Evolutionary conservation across 2,888 invertebrate species (phyloP).

Genomic region (Tanytarsus gracilentus): DNA sequence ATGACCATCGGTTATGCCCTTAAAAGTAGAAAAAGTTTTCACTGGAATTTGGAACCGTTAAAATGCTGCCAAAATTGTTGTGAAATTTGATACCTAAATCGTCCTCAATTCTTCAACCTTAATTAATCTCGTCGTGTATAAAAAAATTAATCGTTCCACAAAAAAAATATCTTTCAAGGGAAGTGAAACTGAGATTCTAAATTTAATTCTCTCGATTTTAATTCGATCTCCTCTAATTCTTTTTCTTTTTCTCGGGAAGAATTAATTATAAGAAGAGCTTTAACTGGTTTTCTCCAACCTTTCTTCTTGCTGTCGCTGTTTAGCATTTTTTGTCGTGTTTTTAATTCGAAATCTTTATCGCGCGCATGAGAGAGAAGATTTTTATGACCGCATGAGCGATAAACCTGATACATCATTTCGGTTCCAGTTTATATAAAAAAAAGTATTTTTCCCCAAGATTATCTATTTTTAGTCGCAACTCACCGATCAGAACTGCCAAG

Average conservation of each 20-base stretch:
- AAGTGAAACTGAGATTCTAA: too few species aligned
- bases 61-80: too few species aligned
- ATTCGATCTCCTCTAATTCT: background rate
- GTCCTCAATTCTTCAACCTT: too few species aligned
- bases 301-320: slow-evolving; percentile 8
- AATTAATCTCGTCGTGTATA: too few species aligned
- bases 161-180: too few species aligned
- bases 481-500: slow-evolving; percentile 69
- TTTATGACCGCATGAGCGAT: slow-evolving; percentile 23
- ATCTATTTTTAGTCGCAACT: slow-evolving; percentile 38
- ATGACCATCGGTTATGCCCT: too few species aligned
- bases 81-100: too few species aligned
- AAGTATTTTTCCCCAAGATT: background rate
- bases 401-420: slow-evolving; percentile 12
- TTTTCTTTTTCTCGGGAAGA: background rate
- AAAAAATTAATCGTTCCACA: too few species aligned
- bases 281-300: slow-evolving; percentile 26
- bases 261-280: slow-evolving; percentile 22
- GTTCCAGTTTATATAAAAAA: background rate
- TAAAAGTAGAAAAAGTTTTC: too few species aligned
- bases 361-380: slow-evolving; percentile 6
- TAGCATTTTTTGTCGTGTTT: slow-evolving; percentile 13
- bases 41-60: too few species aligned
- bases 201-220: background rate
- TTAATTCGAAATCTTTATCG: slow-evolving; percentile 3